Evolutionary conservation across 92 coral and sea anemone genomes (phyloP), one percentile per base, ranked within the genome.

Genomic region (Diadumene lineata): DNA sequence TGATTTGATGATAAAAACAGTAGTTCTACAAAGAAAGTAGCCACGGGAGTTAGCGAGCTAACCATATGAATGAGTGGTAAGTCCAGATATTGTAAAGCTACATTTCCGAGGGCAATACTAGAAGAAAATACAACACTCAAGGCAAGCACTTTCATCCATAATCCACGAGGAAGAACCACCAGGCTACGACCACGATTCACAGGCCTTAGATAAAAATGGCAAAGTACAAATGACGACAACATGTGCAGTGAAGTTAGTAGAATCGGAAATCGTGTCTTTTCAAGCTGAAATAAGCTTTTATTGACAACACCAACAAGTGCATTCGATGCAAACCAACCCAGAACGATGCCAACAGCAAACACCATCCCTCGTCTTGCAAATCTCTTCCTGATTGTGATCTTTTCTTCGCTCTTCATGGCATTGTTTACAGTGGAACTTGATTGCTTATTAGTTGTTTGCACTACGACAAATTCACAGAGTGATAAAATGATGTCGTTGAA

Each of bases 231-330:
- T 21, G 81, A 76, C 17, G 81, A 38, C 1, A 76, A 26, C 81
- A 76, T 76, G 22, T 76, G 81, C 38, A 65, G 61, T 29, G 81
- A 65, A 46, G 81, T 76, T 7, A 76, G 65, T 11, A 76, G 73
- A 51, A 76, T 76, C 22, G 81, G 81, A 32, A 76, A 76, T 31
- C 73, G 19, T 64, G 64, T 21, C 24, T 65, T 65, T 66, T 76
- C 81, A 29, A 66, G 15, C 81, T 64, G 72, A 27, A 76, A 76
- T 43, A 76, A 43, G 27, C 81, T 64, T 56, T 76, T 76, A 65
- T 76, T 76, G 48, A 66, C 72, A 9, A 76, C 70, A n/a, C 81
- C 66, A 50, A 76, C 81, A 18, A 76, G 73, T 16, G 81, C 60
- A 51, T 66, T 63, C 0, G 70, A 76, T 31, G 58, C 48, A 64